phyloP scores from a whole-genome alignment of 1,140 invertebrate species.

The Telenomus remus region DNA sequence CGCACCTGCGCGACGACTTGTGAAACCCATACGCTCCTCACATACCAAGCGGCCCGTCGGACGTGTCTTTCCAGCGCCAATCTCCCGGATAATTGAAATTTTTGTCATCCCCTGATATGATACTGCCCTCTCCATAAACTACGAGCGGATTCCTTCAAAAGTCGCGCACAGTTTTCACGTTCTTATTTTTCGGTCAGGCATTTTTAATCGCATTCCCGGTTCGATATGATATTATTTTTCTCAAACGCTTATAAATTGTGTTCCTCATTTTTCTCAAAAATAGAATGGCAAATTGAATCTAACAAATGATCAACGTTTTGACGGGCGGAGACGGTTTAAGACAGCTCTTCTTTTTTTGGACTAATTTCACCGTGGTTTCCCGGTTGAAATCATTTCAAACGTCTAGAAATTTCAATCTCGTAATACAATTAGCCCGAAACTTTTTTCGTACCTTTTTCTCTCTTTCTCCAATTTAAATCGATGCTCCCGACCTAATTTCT shows the following conservation, averaged over 20 bases:
- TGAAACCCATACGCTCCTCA: conserved; percentile 63
- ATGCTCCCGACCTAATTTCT: conserved; percentile 5
- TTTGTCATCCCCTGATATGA: conserved; percentile 36
- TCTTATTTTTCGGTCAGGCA: conserved; percentile 33
- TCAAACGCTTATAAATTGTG: neutral
- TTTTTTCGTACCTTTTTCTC: too few relatives aligned
- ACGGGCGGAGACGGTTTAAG: too few relatives aligned
- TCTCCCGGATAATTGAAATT: conserved; percentile 63
- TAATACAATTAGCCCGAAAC: too few relatives aligned
- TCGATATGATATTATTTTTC: conserved; percentile 11
- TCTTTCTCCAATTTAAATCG: neutral
- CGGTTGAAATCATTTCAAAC: conserved; percentile 1
- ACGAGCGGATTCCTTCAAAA: conserved; percentile 30
- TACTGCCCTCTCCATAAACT: conserved; percentile 39
- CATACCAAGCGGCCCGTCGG: conserved; percentile 50
- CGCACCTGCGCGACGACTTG: conserved; percentile 67
- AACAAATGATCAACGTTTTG: neutral
- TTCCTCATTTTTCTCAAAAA: neutral
- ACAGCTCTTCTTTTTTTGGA: too few relatives aligned
- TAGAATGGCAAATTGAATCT: neutral
- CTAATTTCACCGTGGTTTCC: neutral
- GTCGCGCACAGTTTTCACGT: conserved; percentile 19
- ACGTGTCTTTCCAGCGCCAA: conserved; percentile 49
- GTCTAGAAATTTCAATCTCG: too few relatives aligned
- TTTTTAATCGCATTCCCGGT: conserved; percentile 23